Base-by-base conservation (phyloP, 1,140 invertebrate genomes). In the Phymastichus coffea region DNA sequence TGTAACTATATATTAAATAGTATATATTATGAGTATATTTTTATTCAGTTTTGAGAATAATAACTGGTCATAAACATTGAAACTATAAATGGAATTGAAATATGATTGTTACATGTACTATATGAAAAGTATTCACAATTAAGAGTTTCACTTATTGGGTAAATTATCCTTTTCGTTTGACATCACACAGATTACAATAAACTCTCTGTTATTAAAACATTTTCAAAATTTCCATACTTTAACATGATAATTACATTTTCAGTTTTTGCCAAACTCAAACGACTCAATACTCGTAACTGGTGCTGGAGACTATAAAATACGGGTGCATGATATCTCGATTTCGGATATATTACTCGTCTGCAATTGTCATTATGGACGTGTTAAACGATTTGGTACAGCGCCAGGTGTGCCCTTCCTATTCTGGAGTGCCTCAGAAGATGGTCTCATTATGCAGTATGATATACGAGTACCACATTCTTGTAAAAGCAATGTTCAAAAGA, bases 401-500 rank as follows among this genome's bases (percentile, higher is more conserved):
- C 89, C 90, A 0, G 89, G 91, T 70, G 83, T 87, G 35, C 94
- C 95, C 0, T 85, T 88, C 67, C 78, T 97, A 19, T 91, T 97
- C 70, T 98, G 95, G 93, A 97, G 93, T 61, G 94, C 93, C 2
- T 90, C 88, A 0, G 97, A 99, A 79, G 96, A 98, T 83, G 95
- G 95, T 6, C 80, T 89, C 12, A 83, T 98, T 10, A 83, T 96
- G 84, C 92, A 97, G 79, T 90, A 91, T 80, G 94, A 97, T 70
- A 81, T 95, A 52, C 84, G 94, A 26, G 83, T 83, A 6, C 82
- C 84, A 1, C 92, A 95, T 70, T 81, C 78, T 20, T 95, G 92
- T 72, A 71, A 66, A 65, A 68, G 60, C 22, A 68, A 66, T n/a
- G 72, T 76, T 6, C 66, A 65, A 19, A 78, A 72, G 54, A 86